Evolutionary conservation across 2,113 vertebrate genomes (phyloP), one percentile per base, ranked within the genome.

Genomic region (Tichodroma muraria): DNA sequence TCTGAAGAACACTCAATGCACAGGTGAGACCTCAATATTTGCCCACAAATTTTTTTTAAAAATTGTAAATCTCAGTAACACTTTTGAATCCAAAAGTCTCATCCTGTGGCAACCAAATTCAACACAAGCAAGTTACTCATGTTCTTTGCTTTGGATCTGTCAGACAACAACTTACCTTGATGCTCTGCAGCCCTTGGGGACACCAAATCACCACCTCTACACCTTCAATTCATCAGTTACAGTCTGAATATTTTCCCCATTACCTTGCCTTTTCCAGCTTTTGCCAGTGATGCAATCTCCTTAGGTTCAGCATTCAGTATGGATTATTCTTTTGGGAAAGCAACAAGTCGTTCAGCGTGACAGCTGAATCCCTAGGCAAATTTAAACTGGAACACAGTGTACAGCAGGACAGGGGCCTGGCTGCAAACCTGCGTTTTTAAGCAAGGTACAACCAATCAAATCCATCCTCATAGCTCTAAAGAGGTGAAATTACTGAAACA

Each of bases 61-160:
- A 22, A 57, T 5, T 2, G 1, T 6, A 25, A 19, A 23, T 22
- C 14, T 61, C 1, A 1, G 8, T 15, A 44, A 56, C 10, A 38
- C 8, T 49, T 79, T 19, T 30, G 18, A 80, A 79, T 35, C 8
- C 12, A 81, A 61, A 81, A 38, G 18, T 25, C 6, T 2, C 9
- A 59, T 68, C 14, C 49, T 53, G 17, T 38, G 25, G 42, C 64
- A 73, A 54, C 15, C 57, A 68, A 24, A 12, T 49, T 56, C 37
- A 69, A 30, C 54, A 64, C 8, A 72, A 53, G 30, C 30, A 52
- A 13, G 17, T 28, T 66, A 19, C 15, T 71, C 14, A 1, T 1
- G 4, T 15, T 27, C 35, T 77, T 70, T 37, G 20, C 40, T 80
- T 56, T 56, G 31, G 66, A 44, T 56, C 13, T 57, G 63, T 22